Percentiles rank a stretch among this genome's conserved stretches.
These are phyloP conservation scores for Syritta pipiens DNA, from an alignment of 2,888 invertebrate species.

Conservation along the genomic window DNA sequence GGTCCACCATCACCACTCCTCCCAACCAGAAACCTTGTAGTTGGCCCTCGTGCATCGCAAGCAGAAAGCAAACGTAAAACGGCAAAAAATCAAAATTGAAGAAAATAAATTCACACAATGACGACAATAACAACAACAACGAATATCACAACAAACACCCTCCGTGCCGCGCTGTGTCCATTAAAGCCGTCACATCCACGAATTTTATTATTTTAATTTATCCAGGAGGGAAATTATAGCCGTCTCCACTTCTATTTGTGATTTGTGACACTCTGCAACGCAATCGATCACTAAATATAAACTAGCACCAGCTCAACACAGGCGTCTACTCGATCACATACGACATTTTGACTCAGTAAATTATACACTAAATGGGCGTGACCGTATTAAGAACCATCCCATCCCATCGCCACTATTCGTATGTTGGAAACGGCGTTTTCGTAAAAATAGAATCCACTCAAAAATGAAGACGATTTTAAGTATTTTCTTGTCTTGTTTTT, in stretches of 20 bases:
- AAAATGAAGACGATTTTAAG: constrained; percentile 61
- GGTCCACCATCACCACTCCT: constrained; percentile 4
- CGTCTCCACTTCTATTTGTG: constrained; percentile 40
- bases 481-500: constrained; percentile 55
- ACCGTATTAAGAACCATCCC: constrained; percentile 42
- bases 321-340: constrained; percentile 1
- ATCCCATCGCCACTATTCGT: constrained; percentile 56
- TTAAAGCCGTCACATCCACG: constrained; percentile 76
- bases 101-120: constrained; percentile 34
- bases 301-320: constrained; percentile 35
- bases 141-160: constrained; percentile 34
- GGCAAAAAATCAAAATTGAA: constrained; percentile 3
- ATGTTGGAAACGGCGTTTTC: constrained; percentile 57
- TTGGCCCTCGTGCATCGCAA: no score
- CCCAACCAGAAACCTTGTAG: no score
- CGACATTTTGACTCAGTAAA: constrained; percentile 54
- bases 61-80: no score
- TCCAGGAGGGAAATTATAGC: constrained; percentile 70
- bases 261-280: constrained; percentile 56
- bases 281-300: constrained; percentile 65
- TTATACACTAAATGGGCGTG: constrained; percentile 47
- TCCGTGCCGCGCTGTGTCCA: constrained; percentile 58
- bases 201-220: constrained; percentile 75
- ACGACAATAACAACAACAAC: constrained; percentile 37
- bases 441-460: constrained; percentile 71